Evolutionary conservation across 2,113 vertebrate species (phyloP), one percentile per base, ranked within the genome.

Genomic region (Mastomys natalensis): DNA sequence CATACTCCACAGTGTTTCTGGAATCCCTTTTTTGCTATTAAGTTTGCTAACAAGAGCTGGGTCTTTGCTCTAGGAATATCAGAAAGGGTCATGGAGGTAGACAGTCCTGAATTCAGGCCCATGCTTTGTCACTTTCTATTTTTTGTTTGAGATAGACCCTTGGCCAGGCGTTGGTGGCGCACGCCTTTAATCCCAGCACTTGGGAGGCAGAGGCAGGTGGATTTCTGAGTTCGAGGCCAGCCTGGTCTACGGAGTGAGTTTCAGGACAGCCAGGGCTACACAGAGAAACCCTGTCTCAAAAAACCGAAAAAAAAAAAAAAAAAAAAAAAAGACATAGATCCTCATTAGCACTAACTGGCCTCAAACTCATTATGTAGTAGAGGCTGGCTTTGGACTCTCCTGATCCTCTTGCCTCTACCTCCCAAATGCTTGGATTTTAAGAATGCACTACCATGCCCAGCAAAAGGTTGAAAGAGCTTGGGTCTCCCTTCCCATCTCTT

Each of bases 21-120:
- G 40, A 93, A 88, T 45, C 58, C 17, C 12, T n/a, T 91, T 95
- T 96, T 87, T 87, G 29, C 73, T 89, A 34, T 80, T 91, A 93
- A 91, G 40, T 26, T 91, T 95, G 70, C 66, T 87, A 87, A 95
- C 37, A 82, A 77, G 89, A 96, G 68, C 74, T 94, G 85, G 31
- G 40, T 17, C 62, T 95, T 97, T 84, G 85, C 29, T 94, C 53
- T 64, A 90, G 74, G 55, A 95, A 92, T 43, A 74, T 87, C 80
- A 96, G 64, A 82, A 51, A 87, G 34, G 40, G 45, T 96, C 58
- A 88, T 94, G 15, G 66, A 88, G 74, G 34, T 68, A 72, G 64
- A 62, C 45, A 74, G 88, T 73, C 68, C 73, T 53, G 91, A 66
- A 60, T 82, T 95, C 48, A 94, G 34, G 24, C 74, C 58, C 29